These are phyloP conservation scores for Amiota minor DNA, from an alignment of 2,888 invertebrate genomes.

Conservation along the genomic window DNA sequence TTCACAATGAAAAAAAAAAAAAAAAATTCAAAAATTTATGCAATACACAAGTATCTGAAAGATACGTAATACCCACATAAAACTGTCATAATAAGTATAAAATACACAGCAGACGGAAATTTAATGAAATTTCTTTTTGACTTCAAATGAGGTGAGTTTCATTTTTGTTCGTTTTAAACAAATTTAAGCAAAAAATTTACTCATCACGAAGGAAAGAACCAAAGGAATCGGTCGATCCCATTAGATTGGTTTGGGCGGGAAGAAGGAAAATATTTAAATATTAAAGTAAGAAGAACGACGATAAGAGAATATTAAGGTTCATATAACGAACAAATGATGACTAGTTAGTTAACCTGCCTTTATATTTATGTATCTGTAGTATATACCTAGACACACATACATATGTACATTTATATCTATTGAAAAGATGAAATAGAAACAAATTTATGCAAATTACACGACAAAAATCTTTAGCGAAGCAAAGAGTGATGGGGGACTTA, in stretches of 20 bases:
- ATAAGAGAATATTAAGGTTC: no score
- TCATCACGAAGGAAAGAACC: no score
- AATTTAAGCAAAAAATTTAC: no score
- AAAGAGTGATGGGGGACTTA: neutral
- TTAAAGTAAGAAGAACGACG: no score
- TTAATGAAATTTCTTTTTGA: slow-evolving; percentile 6
- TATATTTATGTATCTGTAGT: no score
- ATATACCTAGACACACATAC: slow-evolving; percentile 12
- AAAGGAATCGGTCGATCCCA: no score
- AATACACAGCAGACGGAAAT: slow-evolving; percentile 4
- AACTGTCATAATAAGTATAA: slow-evolving; percentile 10
- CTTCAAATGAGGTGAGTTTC: neutral
- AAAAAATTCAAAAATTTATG: neutral
- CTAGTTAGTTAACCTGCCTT: no score
- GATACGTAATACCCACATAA: neutral
- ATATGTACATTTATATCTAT: neutral
- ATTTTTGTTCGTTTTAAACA: no score
- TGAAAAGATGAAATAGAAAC: neutral
- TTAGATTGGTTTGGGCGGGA: no score
- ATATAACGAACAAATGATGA: no score
- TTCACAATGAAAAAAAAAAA: neutral
- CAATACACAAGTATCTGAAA: no score
- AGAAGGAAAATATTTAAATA: no score
- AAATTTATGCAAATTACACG: slow-evolving; percentile 33
- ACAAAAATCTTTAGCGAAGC: neutral